Evolutionary conservation across 2,113 vertebrate genomes (phyloP), one percentile per base, ranked within the genome.

Genomic region (Cyrtonyx montezumae): DNA sequence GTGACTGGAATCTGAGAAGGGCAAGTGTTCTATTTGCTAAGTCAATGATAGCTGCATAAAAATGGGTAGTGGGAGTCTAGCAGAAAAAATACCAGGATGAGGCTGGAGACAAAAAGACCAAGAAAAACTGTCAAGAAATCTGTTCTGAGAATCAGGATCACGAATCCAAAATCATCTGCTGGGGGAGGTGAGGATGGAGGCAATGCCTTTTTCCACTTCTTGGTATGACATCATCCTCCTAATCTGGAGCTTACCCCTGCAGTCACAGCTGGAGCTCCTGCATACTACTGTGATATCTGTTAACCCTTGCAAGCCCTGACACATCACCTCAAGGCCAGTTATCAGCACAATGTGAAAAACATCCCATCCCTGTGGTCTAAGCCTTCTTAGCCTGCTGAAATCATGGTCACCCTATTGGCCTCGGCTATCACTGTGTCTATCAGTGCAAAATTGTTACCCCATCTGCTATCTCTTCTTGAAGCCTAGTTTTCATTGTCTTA

Each of bases 91-190:
- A 40, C 34, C 51, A 83, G 55, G 32, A 80, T 12, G 4, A 90
- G 53, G 40, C 58, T 63, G 34, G 78, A 84, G 65, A 91, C 51
- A 26, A 74, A 88, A 80, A 88, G 61, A 88, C 71, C 91, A 46
- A 77, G 65, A 62, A 80, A 94, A 90, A 49, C 56, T 85, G 45
- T 65, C 92, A 90, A 94, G 76, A 23, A 85, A 79, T 67, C 25
- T 46, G 25, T 84, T 93, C 40, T 70, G 43, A 75, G 76, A 88
- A 37, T 55, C 3, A 3, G 40, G 25, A 86, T 71, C 3, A 2
- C 90, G 90, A 95, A 88, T 51, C 55, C 42, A 61, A 93, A 93
- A 26, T 51, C 76, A 94, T 3, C 46, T 20, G 12, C 11, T 84
- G 37, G 32, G 0, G 0, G 30, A 40, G 61, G 23, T 88, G 85